These are phyloP conservation scores for Ernsta delagoae DNA, from an alignment of 2,888 invertebrate species.

Conservation along the genomic window DNA sequence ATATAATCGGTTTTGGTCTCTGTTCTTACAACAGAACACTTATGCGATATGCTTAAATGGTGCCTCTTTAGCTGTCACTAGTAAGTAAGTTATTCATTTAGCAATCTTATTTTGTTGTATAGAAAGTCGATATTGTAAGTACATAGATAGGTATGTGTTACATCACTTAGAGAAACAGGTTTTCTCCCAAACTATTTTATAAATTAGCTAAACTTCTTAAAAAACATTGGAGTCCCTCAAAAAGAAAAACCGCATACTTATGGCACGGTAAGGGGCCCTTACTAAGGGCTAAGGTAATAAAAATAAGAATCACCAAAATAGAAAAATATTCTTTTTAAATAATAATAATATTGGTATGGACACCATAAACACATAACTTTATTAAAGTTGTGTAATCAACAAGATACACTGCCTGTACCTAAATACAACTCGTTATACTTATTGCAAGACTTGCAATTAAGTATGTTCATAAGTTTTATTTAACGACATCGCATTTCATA, in stretches of 20 bases:
- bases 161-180: too few relatives aligned
- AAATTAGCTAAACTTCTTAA: background rate
- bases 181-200: too few relatives aligned
- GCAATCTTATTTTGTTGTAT: background rate
- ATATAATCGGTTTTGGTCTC: constrained; percentile 52
- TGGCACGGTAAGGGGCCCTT: too few relatives aligned
- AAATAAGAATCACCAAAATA: background rate
- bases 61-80: constrained; percentile 48
- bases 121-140: background rate
- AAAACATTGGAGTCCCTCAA: too few relatives aligned
- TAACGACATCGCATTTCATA: background rate
- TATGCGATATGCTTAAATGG: constrained; percentile 40
- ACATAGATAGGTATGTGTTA: background rate
- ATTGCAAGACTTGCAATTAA: too few relatives aligned
- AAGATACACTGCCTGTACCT: background rate
- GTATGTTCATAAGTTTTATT: background rate
- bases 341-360: too few relatives aligned
- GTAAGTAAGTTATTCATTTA: constrained; percentile 9
- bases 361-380: too few relatives aligned
- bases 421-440: background rate
- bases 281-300: too few relatives aligned
- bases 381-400: constrained; percentile 22
- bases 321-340: too few relatives aligned
- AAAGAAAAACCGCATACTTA: too few relatives aligned
- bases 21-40: constrained; percentile 52